Evolutionary conservation across 2,888 invertebrate species (phyloP).

Genomic region (Oscheius myriophilus): DNA sequence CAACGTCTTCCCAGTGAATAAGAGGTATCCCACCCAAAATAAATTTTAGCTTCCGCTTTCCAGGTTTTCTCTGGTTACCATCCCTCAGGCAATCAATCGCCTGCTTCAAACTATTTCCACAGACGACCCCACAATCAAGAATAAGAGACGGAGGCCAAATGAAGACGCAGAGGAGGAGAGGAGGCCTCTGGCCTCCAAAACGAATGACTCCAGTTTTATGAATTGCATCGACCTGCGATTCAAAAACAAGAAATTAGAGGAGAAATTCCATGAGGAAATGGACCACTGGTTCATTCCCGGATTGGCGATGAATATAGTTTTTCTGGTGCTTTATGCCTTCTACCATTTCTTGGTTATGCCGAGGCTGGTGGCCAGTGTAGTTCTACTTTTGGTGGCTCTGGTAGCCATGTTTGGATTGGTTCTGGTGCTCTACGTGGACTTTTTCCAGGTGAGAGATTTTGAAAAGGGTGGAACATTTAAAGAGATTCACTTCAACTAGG

Average conservation of each 20-base stretch:
- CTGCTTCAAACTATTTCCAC: constrained; percentile 57
- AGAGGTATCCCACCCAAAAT: constrained; percentile 32
- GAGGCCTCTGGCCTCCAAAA: not conserved
- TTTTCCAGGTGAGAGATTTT: constrained; percentile 62
- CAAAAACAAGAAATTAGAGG: constrained; percentile 51
- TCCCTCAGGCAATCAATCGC: constrained; percentile 66
- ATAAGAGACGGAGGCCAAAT: constrained; percentile 36
- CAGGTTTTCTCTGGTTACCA: constrained; percentile 66
- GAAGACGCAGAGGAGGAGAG: constrained; percentile 23
- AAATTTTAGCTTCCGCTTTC: not conserved
- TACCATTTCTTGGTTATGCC: constrained; percentile 64
- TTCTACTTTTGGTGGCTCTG: constrained; percentile 60
- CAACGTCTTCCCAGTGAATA: constrained; percentile 48
- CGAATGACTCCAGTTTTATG: constrained; percentile 34
- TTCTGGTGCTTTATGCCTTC: constrained; percentile 66
- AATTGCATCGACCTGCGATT: constrained; percentile 46
- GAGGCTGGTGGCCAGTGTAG: constrained; percentile 58
- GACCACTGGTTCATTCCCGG: constrained; percentile 70
- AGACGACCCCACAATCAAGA: constrained; percentile 39
- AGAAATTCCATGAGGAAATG: constrained; percentile 65
- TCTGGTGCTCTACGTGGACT: constrained; percentile 66
- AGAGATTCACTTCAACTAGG: too few relatives aligned
- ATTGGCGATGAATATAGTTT: constrained; percentile 65
- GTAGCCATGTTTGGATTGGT: constrained; percentile 65
- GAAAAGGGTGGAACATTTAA: too few relatives aligned